Conservation (phyloP, 2,888 invertebrate species). For the Leucania comma region DNA sequence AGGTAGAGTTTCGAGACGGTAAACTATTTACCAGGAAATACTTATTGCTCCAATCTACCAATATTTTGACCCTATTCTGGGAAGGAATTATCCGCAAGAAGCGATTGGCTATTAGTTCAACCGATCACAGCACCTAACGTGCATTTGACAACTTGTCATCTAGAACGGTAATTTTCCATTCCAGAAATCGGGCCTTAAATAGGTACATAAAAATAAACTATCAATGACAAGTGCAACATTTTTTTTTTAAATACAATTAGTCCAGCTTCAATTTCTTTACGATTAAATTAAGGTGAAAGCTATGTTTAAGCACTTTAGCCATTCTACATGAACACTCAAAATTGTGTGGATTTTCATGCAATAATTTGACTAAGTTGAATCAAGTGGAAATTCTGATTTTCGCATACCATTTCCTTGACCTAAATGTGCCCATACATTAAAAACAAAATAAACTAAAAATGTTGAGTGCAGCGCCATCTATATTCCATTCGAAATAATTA, state of each 20-base stretch:
- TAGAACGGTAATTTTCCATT: neutral
- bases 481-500: no score
- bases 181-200: neutral
- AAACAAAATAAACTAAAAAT: no score
- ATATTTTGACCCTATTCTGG: conserved; percentile 6
- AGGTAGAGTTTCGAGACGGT: conserved; percentile 46
- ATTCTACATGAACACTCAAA: no score
- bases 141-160: neutral
- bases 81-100: neutral
- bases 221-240: conserved; percentile 21
- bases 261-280: neutral
- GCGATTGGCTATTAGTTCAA: neutral
- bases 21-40: conserved; percentile 20
- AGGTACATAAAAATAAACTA: conserved; percentile 21
- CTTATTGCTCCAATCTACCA: conserved; percentile 24
- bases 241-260: neutral
- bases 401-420: no score
- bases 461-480: no score
- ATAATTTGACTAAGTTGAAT: no score
- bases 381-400: no score
- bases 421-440: no score
- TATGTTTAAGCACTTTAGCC: no score
- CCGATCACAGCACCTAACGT: neutral
- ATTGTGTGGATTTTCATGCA: no score
- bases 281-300: conserved; percentile 10